Evolutionary conservation across 2,888 invertebrate species (phyloP), one percentile per base, ranked within the genome.

Genomic region (Calliphora vomitoria): DNA sequence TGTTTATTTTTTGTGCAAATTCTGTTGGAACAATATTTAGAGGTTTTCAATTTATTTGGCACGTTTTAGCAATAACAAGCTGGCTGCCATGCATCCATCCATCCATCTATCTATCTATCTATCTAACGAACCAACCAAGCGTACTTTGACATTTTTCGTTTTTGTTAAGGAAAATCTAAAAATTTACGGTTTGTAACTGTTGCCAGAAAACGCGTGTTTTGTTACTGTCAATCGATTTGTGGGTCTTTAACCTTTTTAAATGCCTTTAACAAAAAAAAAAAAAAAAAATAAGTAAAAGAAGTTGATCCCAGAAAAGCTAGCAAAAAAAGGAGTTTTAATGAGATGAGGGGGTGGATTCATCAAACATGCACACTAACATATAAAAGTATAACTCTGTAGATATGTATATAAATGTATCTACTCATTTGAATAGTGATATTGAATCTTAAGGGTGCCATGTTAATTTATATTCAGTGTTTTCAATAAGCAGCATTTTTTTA

Each of bases 1-100:
- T 62, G 71, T 55, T 53, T n/a, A 3, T 60, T 64, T 44, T 68
- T 15, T 44, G n/a, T 20, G 4, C 20, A 38, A 3, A 13, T 66
- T 31, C 8, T 64, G 25, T 35, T 41, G 44, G 18, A 66, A 58
- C 13, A 84, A 62, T 80, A 80, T 85, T 69, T 62, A 62, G 18
- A 75, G 58, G 11, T 75, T 85, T 85, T 80, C 74, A 76, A 76
- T 81, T 76, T 81, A 81, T 72, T 85, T 85, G 81, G 71, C 81
- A 81, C 85, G 81, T 81, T 80, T 84, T 85, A 66, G 71, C 75
- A 81, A 81, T 85, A 85, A 76, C 85, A 85, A 62, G 69, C 75
- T 80, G 68, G 69, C 41, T 76, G 71, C 35, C 71, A 81, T 75
- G 35, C 66, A 79, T 53, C 68, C 71, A 80, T 20, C 69, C 18